These are phyloP conservation scores for Hirtodrosophila cameraria DNA, from an alignment of 2,888 invertebrate genomes.

Conservation along the genomic window DNA sequence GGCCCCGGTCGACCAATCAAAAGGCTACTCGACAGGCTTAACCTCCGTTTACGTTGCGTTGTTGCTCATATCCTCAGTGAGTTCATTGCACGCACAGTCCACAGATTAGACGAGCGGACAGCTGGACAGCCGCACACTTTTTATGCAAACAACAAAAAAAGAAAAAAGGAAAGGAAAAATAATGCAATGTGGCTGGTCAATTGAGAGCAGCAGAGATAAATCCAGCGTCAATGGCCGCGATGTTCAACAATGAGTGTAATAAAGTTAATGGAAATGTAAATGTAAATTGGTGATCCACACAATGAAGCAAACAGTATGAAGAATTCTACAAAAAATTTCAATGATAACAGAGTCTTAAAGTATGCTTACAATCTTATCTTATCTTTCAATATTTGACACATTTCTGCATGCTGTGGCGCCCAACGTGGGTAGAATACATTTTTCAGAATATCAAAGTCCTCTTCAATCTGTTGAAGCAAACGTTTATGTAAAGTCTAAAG, in stretches of 20 bases:
- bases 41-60: constrained; percentile 6
- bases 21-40: constrained; percentile 44
- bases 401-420: too few species aligned
- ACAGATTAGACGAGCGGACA: constrained; percentile 65
- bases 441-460: too few species aligned
- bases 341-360: too few species aligned
- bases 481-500: too few species aligned
- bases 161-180: constrained; percentile 16
- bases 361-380: too few species aligned
- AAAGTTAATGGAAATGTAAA: constrained; percentile 12
- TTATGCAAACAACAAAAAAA: constrained; percentile 37
- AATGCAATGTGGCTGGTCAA: constrained; percentile 22
- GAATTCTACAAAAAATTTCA: neutral
- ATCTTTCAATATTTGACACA: too few species aligned
- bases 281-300: constrained; percentile 4
- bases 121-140: constrained; percentile 33
- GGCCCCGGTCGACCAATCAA: constrained; percentile 37
- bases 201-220: constrained; percentile 37
- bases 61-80: constrained; percentile 8
- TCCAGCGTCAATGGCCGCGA: constrained; percentile 30
- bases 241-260: constrained; percentile 5
- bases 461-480: too few species aligned
- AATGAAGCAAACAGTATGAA: constrained; percentile 5
- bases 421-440: neutral
- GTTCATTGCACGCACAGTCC: constrained; percentile 59